Conservation (phyloP, 2,797 vertebrate genomes). For the Rachycentron canadum region DNA sequence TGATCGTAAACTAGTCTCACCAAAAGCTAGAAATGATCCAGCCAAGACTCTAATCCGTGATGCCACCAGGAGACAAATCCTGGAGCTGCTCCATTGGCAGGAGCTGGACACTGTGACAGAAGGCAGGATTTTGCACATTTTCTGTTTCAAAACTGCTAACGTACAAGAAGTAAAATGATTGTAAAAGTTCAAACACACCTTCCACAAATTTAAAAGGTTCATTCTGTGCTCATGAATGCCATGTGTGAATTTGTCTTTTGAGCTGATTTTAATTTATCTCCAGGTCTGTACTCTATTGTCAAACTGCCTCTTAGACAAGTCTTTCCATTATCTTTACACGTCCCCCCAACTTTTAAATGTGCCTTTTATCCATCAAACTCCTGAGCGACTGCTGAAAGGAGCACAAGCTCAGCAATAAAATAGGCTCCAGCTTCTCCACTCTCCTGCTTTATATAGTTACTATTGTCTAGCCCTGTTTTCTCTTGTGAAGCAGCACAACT, state of each 20-base stretch:
- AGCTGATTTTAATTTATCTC: slow-evolving; percentile 29
- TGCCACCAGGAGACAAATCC: slow-evolving; percentile 64
- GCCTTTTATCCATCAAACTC: slow-evolving; percentile 57
- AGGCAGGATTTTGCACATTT: slow-evolving; percentile 57
- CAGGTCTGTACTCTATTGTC: slow-evolving; percentile 21
- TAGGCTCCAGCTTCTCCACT: slow-evolving; percentile 32
- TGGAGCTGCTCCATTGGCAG: slow-evolving; percentile 58
- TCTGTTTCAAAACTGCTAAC: slow-evolving; percentile 50
- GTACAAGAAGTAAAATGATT: slow-evolving; percentile 8
- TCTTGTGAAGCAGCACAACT: slow-evolving; percentile 58
- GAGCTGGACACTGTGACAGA: slow-evolving; percentile 54
- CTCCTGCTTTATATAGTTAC: slow-evolving; percentile 45
- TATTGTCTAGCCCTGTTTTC: slow-evolving; percentile 68
- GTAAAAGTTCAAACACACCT: slow-evolving; percentile 18
- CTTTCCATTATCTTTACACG: slow-evolving; percentile 49
- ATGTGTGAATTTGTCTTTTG: slow-evolving; percentile 15
- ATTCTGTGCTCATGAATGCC: slow-evolving; percentile 18
- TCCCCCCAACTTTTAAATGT: slow-evolving; percentile 48
- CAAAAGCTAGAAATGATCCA: slow-evolving; percentile 37
- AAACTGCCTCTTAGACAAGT: slow-evolving; percentile 20
- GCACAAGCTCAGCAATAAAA: slow-evolving; percentile 62
- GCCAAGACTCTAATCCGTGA: slow-evolving; percentile 62
- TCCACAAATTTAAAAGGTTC: slow-evolving; percentile 16
- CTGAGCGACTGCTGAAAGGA: slow-evolving; percentile 37
- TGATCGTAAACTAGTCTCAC: slow-evolving; percentile 47